Percentiles rank a stretch among this genome's conserved stretches.
Conservation (phyloP, 2,888 invertebrate genomes). For the Agonopterix arenella region DNA sequence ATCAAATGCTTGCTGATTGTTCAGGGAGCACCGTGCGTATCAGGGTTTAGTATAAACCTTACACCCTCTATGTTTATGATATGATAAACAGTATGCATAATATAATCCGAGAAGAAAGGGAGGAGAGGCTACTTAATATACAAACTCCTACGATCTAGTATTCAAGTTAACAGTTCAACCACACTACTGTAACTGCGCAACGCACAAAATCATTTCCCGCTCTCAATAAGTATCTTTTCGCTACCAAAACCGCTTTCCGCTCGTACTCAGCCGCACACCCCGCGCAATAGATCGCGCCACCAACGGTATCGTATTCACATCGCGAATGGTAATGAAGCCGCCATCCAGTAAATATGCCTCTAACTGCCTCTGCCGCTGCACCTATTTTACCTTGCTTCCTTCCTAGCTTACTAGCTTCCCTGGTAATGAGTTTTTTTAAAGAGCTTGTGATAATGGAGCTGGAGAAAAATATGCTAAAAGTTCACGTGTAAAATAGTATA, state of each 20-base stretch:
- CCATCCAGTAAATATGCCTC: constrained; percentile 10
- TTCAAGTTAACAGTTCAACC: too few species aligned
- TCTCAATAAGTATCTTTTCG: too few species aligned
- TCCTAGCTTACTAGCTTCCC: not conserved
- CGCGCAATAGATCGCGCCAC: constrained; percentile 9
- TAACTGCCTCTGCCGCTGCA: constrained; percentile 8
- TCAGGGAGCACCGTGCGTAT: too few species aligned
- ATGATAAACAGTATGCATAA: too few species aligned
- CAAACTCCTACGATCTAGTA: too few species aligned
- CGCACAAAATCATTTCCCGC: too few species aligned
- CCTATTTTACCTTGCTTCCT: not conserved
- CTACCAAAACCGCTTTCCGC: not conserved
- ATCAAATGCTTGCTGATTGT: too few species aligned
- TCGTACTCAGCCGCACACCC: not conserved
- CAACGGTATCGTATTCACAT: constrained; percentile 11
- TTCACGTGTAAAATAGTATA: constrained; percentile 6
- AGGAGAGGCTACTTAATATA: too few species aligned
- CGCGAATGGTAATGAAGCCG: constrained; percentile 15
- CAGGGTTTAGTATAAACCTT: too few species aligned
- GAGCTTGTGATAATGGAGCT: constrained; percentile 10
- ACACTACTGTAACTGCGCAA: too few species aligned
- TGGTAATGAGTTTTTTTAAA: constrained; percentile 12
- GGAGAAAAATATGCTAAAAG: constrained; percentile 3
- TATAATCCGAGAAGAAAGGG: too few species aligned
- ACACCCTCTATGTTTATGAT: too few species aligned